Evolutionary conservation across 2,797 vertebrate genomes (phyloP), one percentile per base, ranked within the genome.

Genomic region (Phoeniculus purpureus): DNA sequence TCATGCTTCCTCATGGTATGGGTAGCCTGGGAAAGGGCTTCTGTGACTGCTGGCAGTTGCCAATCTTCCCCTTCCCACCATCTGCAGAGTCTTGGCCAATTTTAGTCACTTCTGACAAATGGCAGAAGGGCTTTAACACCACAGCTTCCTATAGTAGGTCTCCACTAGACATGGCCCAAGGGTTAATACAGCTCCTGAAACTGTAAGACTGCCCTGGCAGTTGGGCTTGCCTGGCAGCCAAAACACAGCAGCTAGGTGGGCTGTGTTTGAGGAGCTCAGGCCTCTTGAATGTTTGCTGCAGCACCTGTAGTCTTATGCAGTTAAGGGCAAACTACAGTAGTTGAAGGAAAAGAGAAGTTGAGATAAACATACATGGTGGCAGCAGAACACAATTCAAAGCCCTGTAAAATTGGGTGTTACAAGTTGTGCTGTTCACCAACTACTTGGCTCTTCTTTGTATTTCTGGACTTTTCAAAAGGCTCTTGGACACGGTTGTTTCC

Each of bases 41-140:
- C 79, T 72, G 65, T 89, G 89, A 90, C 89, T 76, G 79, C 84
- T 93, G 86, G 90, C 93, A 94, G 75, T 90, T 95, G 93, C 72
- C 83, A 56, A 72, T 85, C 68, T 61, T 90, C 71, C 71, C 2
- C 58, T 61, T 89, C 77, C 70, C 68, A 85, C 87, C 59, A 66
- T 50, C 61, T 91, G 71, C 48, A 77, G 56, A 83, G 61, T 84
- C 55, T 54, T n/a, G 40, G 92, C 68, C 81, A 82, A 61, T 88
- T 92, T 89, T 76, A 91, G 77, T 91, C 58, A 59, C 65, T 90
- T 86, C 75, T 0, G 0, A 77, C 72, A 76, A 81, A 50, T 43
- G 48, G 37, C 58, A 91, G 47, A 85, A 85, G 56, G 64, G 54
- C 50, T 84, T 91, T 70, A 77, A 80, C 54, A 54, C 62, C 9